Evolutionary conservation across 1,140 invertebrate genomes (phyloP), one percentile per base, ranked within the genome.

Genomic region (Achroia grisella): DNA sequence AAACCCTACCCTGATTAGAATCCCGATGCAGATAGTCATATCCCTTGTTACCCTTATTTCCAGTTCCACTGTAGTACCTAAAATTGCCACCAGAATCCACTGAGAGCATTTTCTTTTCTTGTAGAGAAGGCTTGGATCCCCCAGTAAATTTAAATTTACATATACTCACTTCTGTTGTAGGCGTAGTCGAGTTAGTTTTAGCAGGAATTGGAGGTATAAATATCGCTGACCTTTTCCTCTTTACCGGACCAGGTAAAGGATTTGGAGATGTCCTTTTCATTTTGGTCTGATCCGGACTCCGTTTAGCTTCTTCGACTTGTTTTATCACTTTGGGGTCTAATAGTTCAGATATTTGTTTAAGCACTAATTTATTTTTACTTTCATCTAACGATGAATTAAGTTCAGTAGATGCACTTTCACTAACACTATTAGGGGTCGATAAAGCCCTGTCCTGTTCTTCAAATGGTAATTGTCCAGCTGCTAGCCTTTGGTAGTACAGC

Each of bases 101-200:
- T 0, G 94, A 95, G 0, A 96, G 86, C 89, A 95, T 95, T 75
- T 96, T 96, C 81, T 96, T 96, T 62, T 97, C 95, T 72, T 96
- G 93, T 17, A 96, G 73, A 36, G 90, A 92, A 0, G 95, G 95
- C 49, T 94, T 84, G 0, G 93, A 93, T 0, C 95, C 95, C 3
- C 94, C 95, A 0, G 94, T 96, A 68, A 97, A 96, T 71, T 97
- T 97, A 65, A 97, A 97, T 68, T 96, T 97, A 71, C 95, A 96
- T 68, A 96, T 97, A 75, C 94, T 95, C 32, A 94, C 93, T 75
- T 94, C 93, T 0, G 92, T 93, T 0, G 92, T 91, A 0, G 92
- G 92, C 56, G 93, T 93, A 8, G 91, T 90, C 3, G 88, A 82
- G 48, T 90, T 92, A 32, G 85, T 90, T 50, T 93, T 92, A 0